Conservation (phyloP, 2,888 invertebrate genomes). For the Atethmia centrago region DNA sequence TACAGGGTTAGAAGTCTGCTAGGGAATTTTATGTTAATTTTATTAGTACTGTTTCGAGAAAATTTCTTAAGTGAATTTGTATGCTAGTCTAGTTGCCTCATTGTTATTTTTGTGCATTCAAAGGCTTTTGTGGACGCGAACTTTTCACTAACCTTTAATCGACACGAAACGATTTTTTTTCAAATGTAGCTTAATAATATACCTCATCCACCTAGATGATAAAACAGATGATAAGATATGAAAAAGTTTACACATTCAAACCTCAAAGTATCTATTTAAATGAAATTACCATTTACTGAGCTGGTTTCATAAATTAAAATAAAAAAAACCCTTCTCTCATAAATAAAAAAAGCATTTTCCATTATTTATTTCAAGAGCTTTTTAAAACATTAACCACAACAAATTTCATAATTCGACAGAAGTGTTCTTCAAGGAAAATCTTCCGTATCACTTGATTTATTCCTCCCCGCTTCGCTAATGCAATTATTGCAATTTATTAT, state of each 20-base stretch:
- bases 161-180: slow-evolving; percentile 24
- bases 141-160: slow-evolving; percentile 37
- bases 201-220: too few species aligned
- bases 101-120: slow-evolving; percentile 55
- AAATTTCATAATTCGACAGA: slow-evolving; percentile 71
- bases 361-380: slow-evolving; percentile 62
- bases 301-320: slow-evolving; percentile 13
- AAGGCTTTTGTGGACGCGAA: slow-evolving; percentile 30
- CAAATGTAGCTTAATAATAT: background rate
- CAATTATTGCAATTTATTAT: slow-evolving; percentile 90
- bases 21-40: slow-evolving; percentile 69
- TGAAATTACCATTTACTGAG: slow-evolving; percentile 16
- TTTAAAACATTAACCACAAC: slow-evolving; percentile 62
- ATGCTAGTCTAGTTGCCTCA: slow-evolving; percentile 51
- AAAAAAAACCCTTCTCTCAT: slow-evolving; percentile 5
- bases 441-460: slow-evolving; percentile 83
- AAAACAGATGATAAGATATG: too few species aligned
- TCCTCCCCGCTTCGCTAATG: slow-evolving; percentile 82
- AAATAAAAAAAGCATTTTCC: slow-evolving; percentile 25
- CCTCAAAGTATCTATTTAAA: slow-evolving; percentile 24
- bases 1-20: slow-evolving; percentile 74
- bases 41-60: slow-evolving; percentile 60
- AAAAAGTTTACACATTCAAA: slow-evolving; percentile 22
- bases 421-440: slow-evolving; percentile 73
- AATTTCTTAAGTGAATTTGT: slow-evolving; percentile 65